phyloP scores from a whole-genome alignment of 2,888 invertebrate species.

The Heteromurus nitidus region DNA sequence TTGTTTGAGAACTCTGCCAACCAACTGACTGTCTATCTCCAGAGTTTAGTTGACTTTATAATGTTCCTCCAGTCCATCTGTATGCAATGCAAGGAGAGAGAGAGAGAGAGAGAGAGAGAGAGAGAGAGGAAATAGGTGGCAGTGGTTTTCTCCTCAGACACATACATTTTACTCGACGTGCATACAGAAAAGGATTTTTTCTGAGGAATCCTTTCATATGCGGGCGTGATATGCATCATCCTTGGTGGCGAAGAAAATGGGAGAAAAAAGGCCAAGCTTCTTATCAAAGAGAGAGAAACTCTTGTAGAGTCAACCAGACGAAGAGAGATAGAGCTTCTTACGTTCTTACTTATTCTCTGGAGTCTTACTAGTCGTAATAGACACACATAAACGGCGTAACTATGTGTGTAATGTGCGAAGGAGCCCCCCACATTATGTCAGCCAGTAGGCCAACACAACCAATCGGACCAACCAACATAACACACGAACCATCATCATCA shows the following conservation, averaged over 20 bases:
- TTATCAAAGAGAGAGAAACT: slow-evolving; percentile 35
- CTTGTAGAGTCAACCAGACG: too few species aligned
- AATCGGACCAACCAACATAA: too few species aligned
- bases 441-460: too few species aligned
- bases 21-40: slow-evolving; percentile 19
- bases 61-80: background rate
- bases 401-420: slow-evolving; percentile 51
- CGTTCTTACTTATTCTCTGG: slow-evolving; percentile 20
- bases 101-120: too few species aligned
- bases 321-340: slow-evolving; percentile 34
- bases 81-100: background rate
- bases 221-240: slow-evolving; percentile 6
- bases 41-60: slow-evolving; percentile 6
- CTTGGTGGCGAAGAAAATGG: too few species aligned
- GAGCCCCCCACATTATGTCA: slow-evolving; percentile 39
- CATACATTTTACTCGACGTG: too few species aligned
- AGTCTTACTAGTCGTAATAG: slow-evolving; percentile 40
- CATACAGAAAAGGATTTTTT: slow-evolving; percentile 13
- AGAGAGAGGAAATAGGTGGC: slow-evolving; percentile 10
- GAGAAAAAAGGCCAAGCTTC: background rate
- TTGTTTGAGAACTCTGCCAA: slow-evolving; percentile 29
- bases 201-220: background rate
- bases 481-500: too few species aligned
- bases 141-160: too few species aligned
- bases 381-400: slow-evolving; percentile 30